These are phyloP conservation scores for Schlechtendalia chinensis DNA, from an alignment of 1,140 invertebrate species.

Conservation along the genomic window DNA sequence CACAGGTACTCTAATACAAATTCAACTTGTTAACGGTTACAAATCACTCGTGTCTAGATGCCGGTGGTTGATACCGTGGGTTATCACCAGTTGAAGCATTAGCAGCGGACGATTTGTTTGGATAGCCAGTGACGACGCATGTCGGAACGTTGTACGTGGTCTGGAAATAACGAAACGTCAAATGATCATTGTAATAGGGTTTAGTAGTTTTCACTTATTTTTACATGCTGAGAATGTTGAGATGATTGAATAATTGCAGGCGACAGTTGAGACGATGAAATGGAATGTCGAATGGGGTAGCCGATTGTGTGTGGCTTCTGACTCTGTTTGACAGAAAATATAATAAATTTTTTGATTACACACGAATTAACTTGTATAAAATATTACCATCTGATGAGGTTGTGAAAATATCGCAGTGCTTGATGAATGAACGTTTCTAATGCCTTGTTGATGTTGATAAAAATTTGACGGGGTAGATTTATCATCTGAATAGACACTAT, in stretches of 20 bases:
- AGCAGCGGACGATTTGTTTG: constrained; percentile 5
- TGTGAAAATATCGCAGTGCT: neutral
- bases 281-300: constrained; percentile 11
- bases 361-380: no score
- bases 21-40: neutral
- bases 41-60: constrained; percentile 15
- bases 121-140: neutral
- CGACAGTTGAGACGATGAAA: neutral
- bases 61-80: neutral
- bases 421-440: constrained; percentile 19
- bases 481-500: neutral
- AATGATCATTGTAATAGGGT: neutral
- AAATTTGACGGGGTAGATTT: neutral
- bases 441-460: constrained; percentile 16
- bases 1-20: no score
- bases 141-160: neutral
- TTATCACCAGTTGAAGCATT: neutral
- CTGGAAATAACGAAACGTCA: neutral
- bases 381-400: constrained; percentile 35
- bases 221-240: constrained; percentile 7
- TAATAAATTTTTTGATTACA: no score
- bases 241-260: constrained; percentile 12
- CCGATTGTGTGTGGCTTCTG: constrained; percentile 22
- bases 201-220: neutral
- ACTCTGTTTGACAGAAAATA: neutral